These are phyloP conservation scores for Lacerta viridis DNA, from an alignment of 2,797 vertebrate species.

Conservation along the genomic window DNA sequence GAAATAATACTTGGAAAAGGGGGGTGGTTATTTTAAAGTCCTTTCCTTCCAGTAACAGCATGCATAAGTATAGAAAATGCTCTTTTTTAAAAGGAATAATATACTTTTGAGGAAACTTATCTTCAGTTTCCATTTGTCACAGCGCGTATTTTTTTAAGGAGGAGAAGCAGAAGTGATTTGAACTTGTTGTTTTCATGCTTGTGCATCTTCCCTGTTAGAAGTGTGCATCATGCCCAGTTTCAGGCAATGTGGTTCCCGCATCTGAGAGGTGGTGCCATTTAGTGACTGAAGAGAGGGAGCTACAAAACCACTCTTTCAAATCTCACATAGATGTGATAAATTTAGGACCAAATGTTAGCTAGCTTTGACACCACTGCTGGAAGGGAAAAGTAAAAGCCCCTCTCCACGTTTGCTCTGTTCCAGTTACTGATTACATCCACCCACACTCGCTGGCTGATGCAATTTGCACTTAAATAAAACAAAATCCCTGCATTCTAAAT, in stretches of 20 bases:
- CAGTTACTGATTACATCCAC: not conserved
- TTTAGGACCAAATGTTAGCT: too few species aligned
- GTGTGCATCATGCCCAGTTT: not conserved
- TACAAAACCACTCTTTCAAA: not conserved
- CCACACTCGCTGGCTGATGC: not conserved
- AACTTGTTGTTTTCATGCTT: not conserved
- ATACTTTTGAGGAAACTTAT: not conserved
- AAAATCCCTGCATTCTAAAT: not conserved
- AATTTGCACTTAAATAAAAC: not conserved
- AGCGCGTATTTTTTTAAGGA: not conserved
- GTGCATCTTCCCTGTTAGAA: not conserved
- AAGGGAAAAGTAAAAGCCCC: too few species aligned
- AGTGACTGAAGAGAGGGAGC: not conserved
- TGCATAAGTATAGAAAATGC: constrained; percentile 59
- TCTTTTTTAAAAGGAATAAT: constrained; percentile 44
- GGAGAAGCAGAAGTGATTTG: not conserved
- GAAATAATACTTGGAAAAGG: constrained; percentile 29
- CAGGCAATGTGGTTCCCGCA: not conserved
- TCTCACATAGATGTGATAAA: not conserved
- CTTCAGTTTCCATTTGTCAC: not conserved
- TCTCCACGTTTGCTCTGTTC: not conserved
- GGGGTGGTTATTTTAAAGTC: constrained; percentile 60
- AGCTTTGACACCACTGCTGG: not conserved
- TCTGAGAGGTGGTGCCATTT: not conserved
- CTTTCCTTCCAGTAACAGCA: constrained; percentile 56